phyloP scores from a whole-genome alignment of 2,888 invertebrate genomes.

The Melolontha melolontha region DNA sequence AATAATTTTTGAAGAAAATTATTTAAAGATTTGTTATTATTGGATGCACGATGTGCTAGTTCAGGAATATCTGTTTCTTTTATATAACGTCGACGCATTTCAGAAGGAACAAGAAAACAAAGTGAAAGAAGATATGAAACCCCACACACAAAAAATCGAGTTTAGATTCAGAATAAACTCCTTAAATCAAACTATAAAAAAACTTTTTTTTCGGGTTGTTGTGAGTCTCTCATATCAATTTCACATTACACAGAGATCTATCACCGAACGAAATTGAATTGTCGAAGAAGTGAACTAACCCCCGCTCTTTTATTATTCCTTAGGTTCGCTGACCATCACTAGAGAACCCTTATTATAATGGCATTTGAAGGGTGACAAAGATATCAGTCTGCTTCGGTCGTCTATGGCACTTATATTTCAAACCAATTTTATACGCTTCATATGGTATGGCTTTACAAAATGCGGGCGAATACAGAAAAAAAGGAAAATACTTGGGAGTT shows the following conservation, averaged over 20 bases:
- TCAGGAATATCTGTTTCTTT: no score
- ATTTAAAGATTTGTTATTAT: no score
- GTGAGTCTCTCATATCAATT: slow-evolving; percentile 63
- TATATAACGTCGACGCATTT: no score
- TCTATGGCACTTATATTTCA: slow-evolving; percentile 62
- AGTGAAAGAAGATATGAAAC: no score
- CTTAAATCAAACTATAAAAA: slow-evolving; percentile 55
- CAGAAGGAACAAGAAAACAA: no score
- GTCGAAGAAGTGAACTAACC: slow-evolving; percentile 57
- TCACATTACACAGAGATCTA: slow-evolving; percentile 64
- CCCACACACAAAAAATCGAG: not conserved
- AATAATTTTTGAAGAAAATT: no score
- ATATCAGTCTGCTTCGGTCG: slow-evolving; percentile 61
- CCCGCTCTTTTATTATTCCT: slow-evolving; percentile 61
- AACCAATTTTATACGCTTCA: slow-evolving; percentile 64
- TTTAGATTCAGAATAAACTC: slow-evolving; percentile 21
- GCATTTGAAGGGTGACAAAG: slow-evolving; percentile 63
- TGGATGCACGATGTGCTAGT: no score
- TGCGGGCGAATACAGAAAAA: slow-evolving; percentile 15
- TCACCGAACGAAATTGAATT: slow-evolving; percentile 65
- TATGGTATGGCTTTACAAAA: slow-evolving; percentile 54
- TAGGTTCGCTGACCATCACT: slow-evolving; percentile 61
- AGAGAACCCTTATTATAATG: slow-evolving; percentile 59
- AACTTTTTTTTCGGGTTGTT: slow-evolving; percentile 51
- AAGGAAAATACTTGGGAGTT: slow-evolving; percentile 50